Evolutionary conservation across 1,140 invertebrate species (phyloP).

Genomic region (Zaprionus ghesquierei): DNA sequence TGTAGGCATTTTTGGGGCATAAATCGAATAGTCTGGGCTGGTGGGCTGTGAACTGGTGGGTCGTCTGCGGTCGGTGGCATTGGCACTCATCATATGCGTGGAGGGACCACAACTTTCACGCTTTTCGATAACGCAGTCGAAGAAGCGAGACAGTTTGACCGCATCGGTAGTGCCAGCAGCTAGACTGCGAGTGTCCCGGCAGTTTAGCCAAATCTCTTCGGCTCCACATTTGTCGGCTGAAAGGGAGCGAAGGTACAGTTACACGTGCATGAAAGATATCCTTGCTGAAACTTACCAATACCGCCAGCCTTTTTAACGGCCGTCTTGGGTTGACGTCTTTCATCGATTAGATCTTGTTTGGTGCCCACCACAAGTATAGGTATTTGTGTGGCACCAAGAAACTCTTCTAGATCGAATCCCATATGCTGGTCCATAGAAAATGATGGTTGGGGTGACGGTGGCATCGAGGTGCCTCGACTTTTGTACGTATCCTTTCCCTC

Average conservation of each 20-base stretch:
- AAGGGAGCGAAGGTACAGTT: neutral
- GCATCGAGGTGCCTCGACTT: constrained; percentile 24
- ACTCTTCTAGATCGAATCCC: constrained; percentile 94
- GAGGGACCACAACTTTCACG: constrained; percentile 85
- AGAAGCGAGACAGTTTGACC: constrained; percentile 95
- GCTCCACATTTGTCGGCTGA: constrained; percentile 94
- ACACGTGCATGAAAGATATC: neutral
- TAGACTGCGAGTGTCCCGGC: constrained; percentile 90
- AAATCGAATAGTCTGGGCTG: constrained; percentile 19
- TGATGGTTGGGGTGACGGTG: constrained; percentile 31
- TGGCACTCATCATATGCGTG: constrained; percentile 49
- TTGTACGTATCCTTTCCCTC: constrained; percentile 85
- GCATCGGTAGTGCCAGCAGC: constrained; percentile 96
- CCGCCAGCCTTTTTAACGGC: constrained; percentile 87
- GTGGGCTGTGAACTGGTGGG: constrained; percentile 8
- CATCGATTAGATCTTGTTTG: constrained; percentile 92
- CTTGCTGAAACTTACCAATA: constrained; percentile 74
- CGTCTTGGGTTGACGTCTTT: constrained; percentile 86
- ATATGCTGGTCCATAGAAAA: constrained; percentile 84
- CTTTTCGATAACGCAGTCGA: constrained; percentile 94
- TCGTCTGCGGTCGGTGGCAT: constrained; percentile 78
- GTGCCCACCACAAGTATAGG: constrained; percentile 97
- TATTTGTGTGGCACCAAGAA: constrained; percentile 91
- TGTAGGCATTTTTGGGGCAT: constrained; percentile 2
- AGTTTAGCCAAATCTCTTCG: constrained; percentile 96